A percentile compares a stretch with the other conserved stretches of the same genome.
Evolutionary conservation across 2,797 vertebrate genomes (phyloP).

Genomic region (Mareca strepera): DNA sequence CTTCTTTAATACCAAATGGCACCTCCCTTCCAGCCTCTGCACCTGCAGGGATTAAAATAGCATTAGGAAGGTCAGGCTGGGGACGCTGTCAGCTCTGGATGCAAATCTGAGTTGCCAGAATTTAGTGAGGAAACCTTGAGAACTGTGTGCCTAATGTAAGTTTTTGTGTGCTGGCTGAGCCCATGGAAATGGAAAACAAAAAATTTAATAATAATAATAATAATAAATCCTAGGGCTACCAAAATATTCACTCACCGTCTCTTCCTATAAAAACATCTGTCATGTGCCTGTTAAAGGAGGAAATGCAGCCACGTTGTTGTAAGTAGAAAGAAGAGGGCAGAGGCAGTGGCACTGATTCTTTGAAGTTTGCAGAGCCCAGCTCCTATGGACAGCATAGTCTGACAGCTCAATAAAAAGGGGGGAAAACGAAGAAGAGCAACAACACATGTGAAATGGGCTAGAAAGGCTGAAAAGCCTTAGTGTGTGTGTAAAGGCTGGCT

Average conservation of each 20-base stretch:
- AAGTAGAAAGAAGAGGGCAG: neutral
- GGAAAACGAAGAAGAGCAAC: neutral
- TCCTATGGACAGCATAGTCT: neutral
- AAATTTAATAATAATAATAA: no score
- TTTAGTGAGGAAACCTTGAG: neutral
- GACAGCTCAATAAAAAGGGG: constrained; percentile 45
- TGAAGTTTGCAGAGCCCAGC: neutral
- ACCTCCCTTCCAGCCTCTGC: neutral
- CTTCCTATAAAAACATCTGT: neutral
- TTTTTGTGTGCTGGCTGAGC: neutral
- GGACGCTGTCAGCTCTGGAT: neutral
- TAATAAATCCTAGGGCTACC: neutral
- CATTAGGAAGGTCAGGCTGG: neutral
- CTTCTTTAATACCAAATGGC: neutral
- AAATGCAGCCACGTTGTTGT: fast-evolving
- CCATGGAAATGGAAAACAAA: no score
- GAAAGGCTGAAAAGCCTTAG: constrained; percentile 1
- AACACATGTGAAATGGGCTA: constrained; percentile 8
- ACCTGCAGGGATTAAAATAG: neutral
- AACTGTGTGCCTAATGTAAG: neutral
- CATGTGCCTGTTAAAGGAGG: neutral
- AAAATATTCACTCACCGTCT: no score
- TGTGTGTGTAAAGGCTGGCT: neutral
- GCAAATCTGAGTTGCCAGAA: neutral
- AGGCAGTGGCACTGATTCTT: neutral